These are phyloP conservation scores for Agrotis ipsilon DNA, from an alignment of 2,888 invertebrate species.

Conservation along the genomic window DNA sequence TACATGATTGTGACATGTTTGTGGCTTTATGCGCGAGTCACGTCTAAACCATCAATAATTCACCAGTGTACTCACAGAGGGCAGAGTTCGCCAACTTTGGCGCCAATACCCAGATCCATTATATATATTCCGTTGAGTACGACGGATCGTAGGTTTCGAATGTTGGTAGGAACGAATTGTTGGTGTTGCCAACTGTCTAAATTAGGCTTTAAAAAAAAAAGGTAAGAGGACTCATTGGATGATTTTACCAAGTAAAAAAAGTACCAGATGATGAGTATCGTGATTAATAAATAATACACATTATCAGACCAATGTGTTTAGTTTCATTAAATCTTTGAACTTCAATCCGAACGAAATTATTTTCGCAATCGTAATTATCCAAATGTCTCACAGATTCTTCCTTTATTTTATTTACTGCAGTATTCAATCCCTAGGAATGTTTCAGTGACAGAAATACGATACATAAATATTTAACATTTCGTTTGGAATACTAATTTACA, in stretches of 20 bases:
- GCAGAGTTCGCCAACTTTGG: conserved; percentile 54
- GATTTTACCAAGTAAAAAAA: no score
- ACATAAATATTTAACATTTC: neutral
- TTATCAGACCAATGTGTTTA: neutral
- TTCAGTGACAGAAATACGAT: neutral
- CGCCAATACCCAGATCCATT: conserved; percentile 49
- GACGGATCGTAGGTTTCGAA: conserved; percentile 31
- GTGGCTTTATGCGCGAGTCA: neutral
- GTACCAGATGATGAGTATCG: neutral
- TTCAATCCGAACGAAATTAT: neutral
- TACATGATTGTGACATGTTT: conserved; percentile 15
- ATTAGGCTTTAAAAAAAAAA: no score
- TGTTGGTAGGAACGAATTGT: conserved; percentile 33
- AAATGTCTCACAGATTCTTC: neutral
- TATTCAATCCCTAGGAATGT: neutral
- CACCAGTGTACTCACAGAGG: conserved; percentile 42
- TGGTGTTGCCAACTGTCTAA: conserved; percentile 28
- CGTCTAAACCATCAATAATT: conserved; percentile 57
- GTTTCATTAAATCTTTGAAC: neutral
- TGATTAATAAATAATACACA: neutral
- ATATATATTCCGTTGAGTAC: conserved; percentile 49
- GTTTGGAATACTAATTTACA: neutral
- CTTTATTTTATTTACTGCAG: neutral
- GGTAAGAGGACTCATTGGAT: no score
- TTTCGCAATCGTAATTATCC: no score